These are phyloP conservation scores for Accipiter virgatus DNA, from an alignment of 2,113 vertebrate genomes.

Conservation along the genomic window DNA sequence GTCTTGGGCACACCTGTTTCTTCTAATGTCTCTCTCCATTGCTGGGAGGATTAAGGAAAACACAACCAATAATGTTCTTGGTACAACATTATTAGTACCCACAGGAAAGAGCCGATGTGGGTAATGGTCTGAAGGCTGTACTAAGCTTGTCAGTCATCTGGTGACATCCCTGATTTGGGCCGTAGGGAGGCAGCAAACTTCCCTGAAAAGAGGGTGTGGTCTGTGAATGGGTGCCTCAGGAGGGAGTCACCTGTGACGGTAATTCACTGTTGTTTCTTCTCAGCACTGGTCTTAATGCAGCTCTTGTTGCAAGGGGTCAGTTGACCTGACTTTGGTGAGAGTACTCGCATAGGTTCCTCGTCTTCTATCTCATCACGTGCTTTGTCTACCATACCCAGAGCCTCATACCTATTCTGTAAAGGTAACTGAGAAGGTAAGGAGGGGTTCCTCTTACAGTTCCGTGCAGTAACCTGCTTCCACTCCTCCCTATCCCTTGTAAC, in stretches of 20 bases:
- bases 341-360: not conserved
- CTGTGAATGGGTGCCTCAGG: too few species aligned
- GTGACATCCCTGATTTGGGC: not conserved
- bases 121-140: not conserved
- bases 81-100: not conserved
- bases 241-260: not conserved
- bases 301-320: not conserved
- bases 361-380: not conserved
- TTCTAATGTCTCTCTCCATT: not conserved
- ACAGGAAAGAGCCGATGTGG: not conserved
- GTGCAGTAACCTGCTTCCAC: not conserved
- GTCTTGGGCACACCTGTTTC: not conserved
- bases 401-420: not conserved
- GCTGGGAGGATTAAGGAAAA: not conserved
- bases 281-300: not conserved
- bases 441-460: not conserved
- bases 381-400: not conserved
- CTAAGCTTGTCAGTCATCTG: not conserved
- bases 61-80: not conserved
- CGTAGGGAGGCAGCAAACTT: not conserved
- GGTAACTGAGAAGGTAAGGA: not conserved
- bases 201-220: not conserved
- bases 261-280: not conserved
- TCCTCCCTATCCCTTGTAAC: not conserved
- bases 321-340: not conserved